A percentile compares a stretch with the other conserved stretches of the same genome.
Conservation (phyloP, 2,888 invertebrate species). For the Odontocolon sp. region DNA sequence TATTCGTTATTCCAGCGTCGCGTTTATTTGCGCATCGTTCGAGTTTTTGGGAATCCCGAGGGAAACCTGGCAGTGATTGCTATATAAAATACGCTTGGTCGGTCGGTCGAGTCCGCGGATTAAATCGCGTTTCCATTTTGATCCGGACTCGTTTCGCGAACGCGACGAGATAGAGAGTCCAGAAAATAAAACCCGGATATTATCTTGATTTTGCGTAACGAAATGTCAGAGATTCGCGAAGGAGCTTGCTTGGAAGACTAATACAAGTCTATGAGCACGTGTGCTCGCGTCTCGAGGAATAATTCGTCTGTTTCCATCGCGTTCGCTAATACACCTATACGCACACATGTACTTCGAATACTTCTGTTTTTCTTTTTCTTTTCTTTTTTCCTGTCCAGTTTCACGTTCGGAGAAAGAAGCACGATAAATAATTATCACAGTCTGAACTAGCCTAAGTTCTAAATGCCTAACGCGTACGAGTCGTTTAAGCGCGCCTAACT, state of each 20-base stretch:
- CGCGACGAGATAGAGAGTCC: no score
- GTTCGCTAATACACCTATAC: constrained; percentile 1
- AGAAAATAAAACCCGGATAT: no score
- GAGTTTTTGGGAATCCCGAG: constrained; percentile 47
- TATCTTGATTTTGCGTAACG: no score
- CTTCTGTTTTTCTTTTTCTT: constrained; percentile 21
- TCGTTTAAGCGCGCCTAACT: constrained; percentile 35
- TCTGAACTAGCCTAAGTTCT: constrained; percentile 76
- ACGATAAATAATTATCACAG: constrained; percentile 79
- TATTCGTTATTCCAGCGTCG: constrained; percentile 16
- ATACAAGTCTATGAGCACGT: constrained; percentile 10
- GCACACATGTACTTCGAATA: background rate
- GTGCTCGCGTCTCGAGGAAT: background rate
- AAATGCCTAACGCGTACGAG: constrained; percentile 57
- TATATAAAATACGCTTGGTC: constrained; percentile 65
- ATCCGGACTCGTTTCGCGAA: no score
- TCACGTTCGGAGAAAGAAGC: constrained; percentile 67
- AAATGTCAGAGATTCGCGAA: no score
- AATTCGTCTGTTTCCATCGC: constrained; percentile 17
- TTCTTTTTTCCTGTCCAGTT: constrained; percentile 20
- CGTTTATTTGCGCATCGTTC: constrained; percentile 16
- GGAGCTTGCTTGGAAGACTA: constrained; percentile 36
- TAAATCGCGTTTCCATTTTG: no score
- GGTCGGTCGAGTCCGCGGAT: constrained; percentile 37
- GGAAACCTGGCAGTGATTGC: constrained; percentile 69